Base-by-base conservation (phyloP, 2,113 vertebrate genomes). In the Heterocephalus glaber region DNA sequence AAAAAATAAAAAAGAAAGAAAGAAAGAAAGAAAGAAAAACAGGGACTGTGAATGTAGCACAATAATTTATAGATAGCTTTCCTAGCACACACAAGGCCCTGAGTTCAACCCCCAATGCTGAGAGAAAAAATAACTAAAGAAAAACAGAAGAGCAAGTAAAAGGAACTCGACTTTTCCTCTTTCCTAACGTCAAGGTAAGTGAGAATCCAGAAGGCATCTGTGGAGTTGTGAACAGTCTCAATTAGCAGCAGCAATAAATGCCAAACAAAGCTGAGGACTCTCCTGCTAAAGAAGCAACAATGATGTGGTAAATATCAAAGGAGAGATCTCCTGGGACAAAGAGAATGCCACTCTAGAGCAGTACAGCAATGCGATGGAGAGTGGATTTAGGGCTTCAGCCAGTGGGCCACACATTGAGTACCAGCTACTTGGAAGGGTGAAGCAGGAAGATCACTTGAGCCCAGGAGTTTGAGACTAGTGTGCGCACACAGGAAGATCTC, bases 81-180 rank as follows among this genome's bases (percentile, higher is more conserved):
- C 16, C 8, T 35, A 79, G 33, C 30, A 79, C 33, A 54, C 9
- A 65, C 28, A 65, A 65, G 12, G 30, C 63, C 63, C 28, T 65
- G 28, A 65, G 12, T 65, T 30, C 63, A 65, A 33, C 7, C 30
- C 17, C 52, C 76, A 54, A 1, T 35, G 30, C 76, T 35, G 49
- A 47, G 49, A 30, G 8, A 52, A 7, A 10, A 68, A 6, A 68
- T 35, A 82, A 35, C 38, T 49, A 65, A 19, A 93, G 44, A 17
- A 77, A 68, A 91, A 52, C 41, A 91, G 88, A 72, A 72, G 92
- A 95, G 28, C 26, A 47, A 61, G 19, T 80, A 84, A 54, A 77
- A 90, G 82, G 63, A 92, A 81, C 20, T 26, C 60, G 13, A 74
- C 7, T 9, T 24, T 8, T 35, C 44, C 88, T 35, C 20, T 2